These are phyloP conservation scores for Campoplex nolae DNA, from an alignment of 2,888 invertebrate genomes.

Conservation along the genomic window DNA sequence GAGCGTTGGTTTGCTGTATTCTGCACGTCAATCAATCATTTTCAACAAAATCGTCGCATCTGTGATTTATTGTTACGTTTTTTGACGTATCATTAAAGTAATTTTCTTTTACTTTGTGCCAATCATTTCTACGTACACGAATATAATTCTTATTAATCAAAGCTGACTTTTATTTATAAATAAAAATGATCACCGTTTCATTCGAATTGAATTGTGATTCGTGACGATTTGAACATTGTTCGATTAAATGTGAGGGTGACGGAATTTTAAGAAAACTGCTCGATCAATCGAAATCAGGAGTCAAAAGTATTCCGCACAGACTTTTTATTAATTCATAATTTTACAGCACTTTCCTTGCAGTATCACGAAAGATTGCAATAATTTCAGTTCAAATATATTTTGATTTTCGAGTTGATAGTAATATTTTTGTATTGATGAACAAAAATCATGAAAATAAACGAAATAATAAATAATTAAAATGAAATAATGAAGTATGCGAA, in stretches of 20 bases:
- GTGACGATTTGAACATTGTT: neutral
- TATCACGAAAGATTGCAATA: too few species aligned
- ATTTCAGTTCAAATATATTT: neutral
- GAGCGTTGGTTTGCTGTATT: constrained; percentile 85
- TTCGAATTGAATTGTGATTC: neutral
- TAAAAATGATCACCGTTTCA: too few species aligned
- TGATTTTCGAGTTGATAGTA: neutral
- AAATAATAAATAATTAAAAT: neutral
- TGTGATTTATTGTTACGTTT: neutral
- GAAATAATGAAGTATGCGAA: neutral
- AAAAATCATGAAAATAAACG: neutral
- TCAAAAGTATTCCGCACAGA: neutral
- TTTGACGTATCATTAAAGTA: neutral
- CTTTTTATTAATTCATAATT: too few species aligned
- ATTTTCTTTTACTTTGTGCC: neutral
- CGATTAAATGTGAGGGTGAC: neutral
- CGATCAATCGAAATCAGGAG: neutral
- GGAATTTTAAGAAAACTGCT: neutral
- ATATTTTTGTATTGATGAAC: neutral
- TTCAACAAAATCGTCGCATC: neutral
- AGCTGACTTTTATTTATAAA: too few species aligned
- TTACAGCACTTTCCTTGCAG: too few species aligned
- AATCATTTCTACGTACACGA: neutral
- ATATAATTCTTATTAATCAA: too few species aligned
- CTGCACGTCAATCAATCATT: constrained; percentile 74